A percentile compares a stretch with the other conserved stretches of the same genome.
These are phyloP conservation scores for Chlorodrepanis virens DNA, from an alignment of 2,113 vertebrate genomes.

Conservation along the genomic window DNA sequence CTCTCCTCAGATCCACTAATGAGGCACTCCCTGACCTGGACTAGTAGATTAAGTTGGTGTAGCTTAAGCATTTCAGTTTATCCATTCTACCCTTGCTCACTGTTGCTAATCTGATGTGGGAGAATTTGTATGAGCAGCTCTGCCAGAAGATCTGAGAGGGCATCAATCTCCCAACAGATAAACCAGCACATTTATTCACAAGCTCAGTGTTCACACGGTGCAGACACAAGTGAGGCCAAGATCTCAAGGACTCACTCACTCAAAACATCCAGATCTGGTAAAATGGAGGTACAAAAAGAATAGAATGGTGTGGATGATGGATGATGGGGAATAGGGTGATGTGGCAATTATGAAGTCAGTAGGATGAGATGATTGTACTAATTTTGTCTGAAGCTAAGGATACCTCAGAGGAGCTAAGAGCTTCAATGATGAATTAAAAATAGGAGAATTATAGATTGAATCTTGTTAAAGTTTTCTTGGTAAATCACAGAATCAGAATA, in stretches of 20 bases:
- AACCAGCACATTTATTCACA: background rate
- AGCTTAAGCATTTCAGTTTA: background rate
- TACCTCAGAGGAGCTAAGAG: background rate
- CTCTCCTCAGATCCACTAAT: conserved; percentile 1
- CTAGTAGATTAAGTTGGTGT: background rate
- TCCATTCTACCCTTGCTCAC: background rate
- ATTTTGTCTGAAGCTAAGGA: background rate
- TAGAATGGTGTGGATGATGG: background rate
- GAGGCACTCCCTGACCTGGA: background rate
- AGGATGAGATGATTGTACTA: background rate
- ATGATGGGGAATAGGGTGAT: background rate
- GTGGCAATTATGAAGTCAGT: background rate
- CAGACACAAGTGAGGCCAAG: background rate
- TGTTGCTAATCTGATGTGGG: background rate
- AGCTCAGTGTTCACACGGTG: background rate
- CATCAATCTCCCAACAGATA: background rate
- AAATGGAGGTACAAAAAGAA: background rate
- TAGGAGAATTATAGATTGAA: background rate
- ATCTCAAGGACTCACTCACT: background rate
- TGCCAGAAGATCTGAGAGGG: background rate
- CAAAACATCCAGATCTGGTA: background rate
- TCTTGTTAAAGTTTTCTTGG: background rate
- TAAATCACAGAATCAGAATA: background rate
- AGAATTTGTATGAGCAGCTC: conserved; percentile 13
- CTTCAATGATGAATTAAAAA: background rate